Base-by-base conservation (phyloP, 2,888 invertebrate species). In the Cantharis rustica region DNA sequence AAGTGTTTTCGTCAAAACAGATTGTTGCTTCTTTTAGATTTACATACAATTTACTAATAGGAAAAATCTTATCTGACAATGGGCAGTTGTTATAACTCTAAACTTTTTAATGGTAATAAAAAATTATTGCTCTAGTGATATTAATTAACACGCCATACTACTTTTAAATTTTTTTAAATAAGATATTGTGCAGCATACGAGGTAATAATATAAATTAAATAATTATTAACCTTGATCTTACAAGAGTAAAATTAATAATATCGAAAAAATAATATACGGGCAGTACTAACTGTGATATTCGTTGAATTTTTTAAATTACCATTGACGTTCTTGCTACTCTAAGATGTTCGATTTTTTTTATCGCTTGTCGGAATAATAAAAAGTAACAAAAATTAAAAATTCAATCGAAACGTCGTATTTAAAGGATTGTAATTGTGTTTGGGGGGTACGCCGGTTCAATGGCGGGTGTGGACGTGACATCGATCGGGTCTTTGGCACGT, bases 391-490 rank as follows among this genome's bases (percentile, higher is more conserved):
- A 10, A 23, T 23, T 27, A 2, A 27, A 11, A n/a, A 2, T 47
- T 47, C 2, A 7, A 47, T n/a, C n/a, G n/a, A 47, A n/a, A 47
- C 47, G 47, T n/a, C 5, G 47, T 47, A n/a, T 47, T 47, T n/a
- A n/a, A 47, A 47, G 11, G 13, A 31, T 27, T 68, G 11, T 47
- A 47, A 47, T 47, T n/a, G n/a, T 47, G 77, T 66, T 69, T 70
- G 69, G 72, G 75, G 79, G 79, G 77, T 79, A 79, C 76, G 80
- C 80, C 76, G 78, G 79, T 81, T 79, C 81, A 83, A 82, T 83
- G 83, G 83, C 81, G 81, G 80, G 76, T 77, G 79, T 77, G 77
- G 81, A 80, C 80, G 79, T 81, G 82, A 80, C 82, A 84, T 83
- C 83, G 82, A 84, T 84, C 83, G 83, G 73, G 79, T 81, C 78